Evolutionary conservation across 2,888 invertebrate genomes (phyloP), one percentile per base, ranked within the genome.

Genomic region (Acrobasis suavella): DNA sequence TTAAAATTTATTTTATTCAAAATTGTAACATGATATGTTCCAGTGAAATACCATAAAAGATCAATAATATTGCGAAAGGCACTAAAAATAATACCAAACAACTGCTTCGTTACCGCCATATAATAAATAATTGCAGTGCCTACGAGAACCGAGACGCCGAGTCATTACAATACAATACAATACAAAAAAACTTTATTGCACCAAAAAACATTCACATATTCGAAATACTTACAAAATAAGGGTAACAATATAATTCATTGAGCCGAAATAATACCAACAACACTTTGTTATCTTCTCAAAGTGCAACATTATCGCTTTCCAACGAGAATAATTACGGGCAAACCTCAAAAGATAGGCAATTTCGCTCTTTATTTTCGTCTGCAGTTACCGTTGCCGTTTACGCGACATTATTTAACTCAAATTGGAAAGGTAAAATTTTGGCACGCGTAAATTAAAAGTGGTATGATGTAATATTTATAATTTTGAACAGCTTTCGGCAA

Each of bases 51-150:
- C 76, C 77, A 78, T 78, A 80, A 78, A 80, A 78, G 75, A 79
- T 38, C 70, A 70, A 68, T 69, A 73, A 77, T 75, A 80, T 77
- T 75, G 72, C 74, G 65, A 69, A 70, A 71, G 65, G 67, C 65
- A 72, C 72, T 75, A 76, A 74, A 65, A 69, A 65, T 63, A 63
- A 65, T 64, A 62, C 49, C 64, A 64, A 69, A 72, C 66, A 71
- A 69, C 70, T 67, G 71, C 69, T 72, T 70, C 72, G 68, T 75
- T 75, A 72, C 72, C 73, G 73, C 67, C 75, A 72, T 79, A 56
- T 78, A 76, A 79, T 78, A 76, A 76, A 79, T 78, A 76, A 79
- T 68, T 69, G 68, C 71, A 72, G 75, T 81, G 76, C 74, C 72
- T 75, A 75, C 70, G 71, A 70, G 72, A 15, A 6, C 10, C 50